Conservation (phyloP, 2,888 invertebrate genomes). For the Caradrina kadenii region DNA sequence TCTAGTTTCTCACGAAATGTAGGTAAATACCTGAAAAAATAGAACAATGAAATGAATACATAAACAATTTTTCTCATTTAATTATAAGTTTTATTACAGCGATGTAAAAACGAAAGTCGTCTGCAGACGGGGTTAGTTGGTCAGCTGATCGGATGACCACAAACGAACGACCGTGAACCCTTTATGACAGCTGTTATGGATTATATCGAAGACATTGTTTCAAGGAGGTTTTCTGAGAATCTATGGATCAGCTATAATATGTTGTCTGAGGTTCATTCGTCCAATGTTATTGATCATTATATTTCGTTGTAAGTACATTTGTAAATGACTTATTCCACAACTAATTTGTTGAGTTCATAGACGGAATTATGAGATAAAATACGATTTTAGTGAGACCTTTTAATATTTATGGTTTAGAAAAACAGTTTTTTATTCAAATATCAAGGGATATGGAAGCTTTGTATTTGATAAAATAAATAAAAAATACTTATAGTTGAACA, state of each 20-base stretch:
- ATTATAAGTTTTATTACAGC: constrained; percentile 15
- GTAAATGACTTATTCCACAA: neutral
- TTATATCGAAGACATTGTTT: constrained; percentile 30
- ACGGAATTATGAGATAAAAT: neutral
- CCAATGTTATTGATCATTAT: neutral
- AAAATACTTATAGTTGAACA: constrained; percentile 12
- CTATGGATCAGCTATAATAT: constrained; percentile 24
- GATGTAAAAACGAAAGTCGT: constrained; percentile 48
- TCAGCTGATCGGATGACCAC: constrained; percentile 72
- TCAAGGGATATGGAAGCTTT: neutral
- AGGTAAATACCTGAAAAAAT: constrained; percentile 54
- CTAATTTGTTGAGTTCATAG: neutral
- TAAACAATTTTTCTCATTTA: neutral
- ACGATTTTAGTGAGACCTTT: neutral
- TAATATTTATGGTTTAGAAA: no score
- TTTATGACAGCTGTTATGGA: constrained; percentile 51
- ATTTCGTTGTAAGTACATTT: neutral
- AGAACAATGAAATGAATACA: constrained; percentile 22
- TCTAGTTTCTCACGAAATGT: constrained; percentile 11
- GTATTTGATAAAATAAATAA: neutral
- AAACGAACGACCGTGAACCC: constrained; percentile 70
- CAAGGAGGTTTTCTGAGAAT: constrained; percentile 35
- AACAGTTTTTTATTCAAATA: neutral
- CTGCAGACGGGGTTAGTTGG: constrained; percentile 52
- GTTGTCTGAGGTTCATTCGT: constrained; percentile 1